Percentiles rank a stretch among this genome's conserved stretches.
Evolutionary conservation across 2,888 invertebrate species (phyloP).

Genomic region (Xanthia togata): DNA sequence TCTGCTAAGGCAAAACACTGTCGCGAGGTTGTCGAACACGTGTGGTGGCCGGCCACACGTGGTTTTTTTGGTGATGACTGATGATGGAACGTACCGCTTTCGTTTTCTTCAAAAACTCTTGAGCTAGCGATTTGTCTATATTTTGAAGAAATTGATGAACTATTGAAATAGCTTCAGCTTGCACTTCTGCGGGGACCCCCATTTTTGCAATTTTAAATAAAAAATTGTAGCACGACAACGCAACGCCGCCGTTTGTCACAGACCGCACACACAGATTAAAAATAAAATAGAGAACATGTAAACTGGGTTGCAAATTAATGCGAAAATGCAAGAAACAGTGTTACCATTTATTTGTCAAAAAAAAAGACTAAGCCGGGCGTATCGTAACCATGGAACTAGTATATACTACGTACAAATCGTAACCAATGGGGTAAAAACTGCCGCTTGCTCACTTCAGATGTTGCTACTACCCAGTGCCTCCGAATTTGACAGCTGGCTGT

Average conservation of each 20-base stretch:
- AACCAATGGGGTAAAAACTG: too few relatives aligned
- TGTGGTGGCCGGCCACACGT: conserved; percentile 81
- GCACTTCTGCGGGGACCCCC: conserved; percentile 77
- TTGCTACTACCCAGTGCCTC: too few relatives aligned
- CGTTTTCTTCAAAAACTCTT: conserved; percentile 92
- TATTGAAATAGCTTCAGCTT: conserved; percentile 86
- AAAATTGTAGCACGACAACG: conserved; percentile 33
- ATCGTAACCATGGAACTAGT: too few relatives aligned
- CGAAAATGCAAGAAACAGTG: not conserved
- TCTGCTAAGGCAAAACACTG: not conserved
- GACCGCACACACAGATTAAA: conserved; percentile 17
- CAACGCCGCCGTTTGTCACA: conserved; percentile 46
- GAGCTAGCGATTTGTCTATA: conserved; percentile 92
- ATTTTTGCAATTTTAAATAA: conserved; percentile 69
- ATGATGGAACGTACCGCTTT: conserved; percentile 92
- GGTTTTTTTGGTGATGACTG: conserved; percentile 70
- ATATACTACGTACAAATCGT: too few relatives aligned
- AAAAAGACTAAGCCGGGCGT: too few relatives aligned
- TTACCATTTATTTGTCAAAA: not conserved
- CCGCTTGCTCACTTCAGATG: too few relatives aligned
- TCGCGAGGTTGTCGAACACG: conserved; percentile 72
- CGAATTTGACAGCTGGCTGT: too few relatives aligned
- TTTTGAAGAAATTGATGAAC: conserved; percentile 92
- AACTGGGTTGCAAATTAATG: not conserved
- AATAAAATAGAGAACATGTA: not conserved